Base-by-base conservation (phyloP, 2,888 invertebrate species). In the Apamea crenata region DNA sequence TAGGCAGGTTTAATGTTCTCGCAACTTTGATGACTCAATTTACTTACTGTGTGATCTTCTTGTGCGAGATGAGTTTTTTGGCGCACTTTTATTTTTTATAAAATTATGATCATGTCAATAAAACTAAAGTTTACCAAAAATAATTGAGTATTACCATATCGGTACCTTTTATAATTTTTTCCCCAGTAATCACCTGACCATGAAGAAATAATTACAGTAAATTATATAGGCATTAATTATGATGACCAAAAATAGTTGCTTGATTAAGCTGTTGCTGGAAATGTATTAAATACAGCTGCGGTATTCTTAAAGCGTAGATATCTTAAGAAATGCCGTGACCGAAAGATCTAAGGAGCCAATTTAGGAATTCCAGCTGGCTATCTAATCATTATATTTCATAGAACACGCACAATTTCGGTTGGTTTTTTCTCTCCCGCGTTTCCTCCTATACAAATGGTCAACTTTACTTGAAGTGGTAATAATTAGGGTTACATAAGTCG, bases 401-500 rank as follows among this genome's bases (percentile, higher is more conserved):
- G 88, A 91, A 90, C 88, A 88, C 91, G 87, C 86, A 89, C 89
- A 87, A 90, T 89, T 92, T 91, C 85, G 85, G 89, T 88, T 87
- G 81, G 83, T 91, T 93, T 91, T 94, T 93, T 93, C 90, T 93
- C 89, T 91, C 90, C 80, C 72, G 83, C 47, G 77, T 86, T 88
- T 86, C 86, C 84, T 79, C 87, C 82, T 85, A 86, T 86, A 83
- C 90, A 90, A 92, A 93, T 93, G 91, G 89, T 90, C 90, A 91
- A 90, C 89, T 93, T 93, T 93, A 93, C 92, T 92, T 93, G 91
- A 94, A 94, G 90, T 93, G 90, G 92, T 93, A 91, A 94, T 94
- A 94, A 94, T 95, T 93, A 94, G 92, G 91, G 91, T 93, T 92
- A 90, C 91, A 91, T 90, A 93, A 92, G 90, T 71, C 87, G 87